Conservation (phyloP, 2,888 invertebrate species). For the Xestia ashworthii region DNA sequence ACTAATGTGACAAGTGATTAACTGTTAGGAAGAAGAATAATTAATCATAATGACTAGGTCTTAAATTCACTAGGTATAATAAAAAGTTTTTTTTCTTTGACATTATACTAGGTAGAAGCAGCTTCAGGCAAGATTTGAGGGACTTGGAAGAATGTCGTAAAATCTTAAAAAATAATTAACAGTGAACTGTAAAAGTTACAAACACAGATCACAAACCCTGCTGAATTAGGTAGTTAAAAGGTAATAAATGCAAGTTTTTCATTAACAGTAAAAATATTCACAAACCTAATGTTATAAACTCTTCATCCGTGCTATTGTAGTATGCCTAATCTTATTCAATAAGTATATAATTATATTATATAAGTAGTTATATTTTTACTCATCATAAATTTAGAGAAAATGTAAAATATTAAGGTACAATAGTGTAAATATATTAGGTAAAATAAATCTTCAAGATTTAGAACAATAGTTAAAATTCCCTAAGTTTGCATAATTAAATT, state of each 20-base stretch:
- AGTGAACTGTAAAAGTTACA: conserved; percentile 71
- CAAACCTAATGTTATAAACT: conserved; percentile 49
- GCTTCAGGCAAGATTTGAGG: conserved; percentile 33
- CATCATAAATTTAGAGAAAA: conserved; percentile 52
- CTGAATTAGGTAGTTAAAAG: conserved; percentile 68
- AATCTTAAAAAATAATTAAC: conserved; percentile 63
- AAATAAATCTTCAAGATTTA: conserved; percentile 63
- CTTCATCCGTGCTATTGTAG: conserved; percentile 47
- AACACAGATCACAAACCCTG: conserved; percentile 83
- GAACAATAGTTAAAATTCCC: conserved; percentile 63
- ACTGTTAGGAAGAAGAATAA: conserved; percentile 70
- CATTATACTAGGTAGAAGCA: conserved; percentile 42
- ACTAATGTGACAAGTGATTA: conserved; percentile 70
- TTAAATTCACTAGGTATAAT: conserved; percentile 59
- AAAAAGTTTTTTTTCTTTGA: conserved; percentile 33
- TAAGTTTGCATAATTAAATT: conserved; percentile 57
- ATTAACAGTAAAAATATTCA: conserved; percentile 50
- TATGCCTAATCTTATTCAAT: conserved; percentile 59
- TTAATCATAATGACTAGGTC: conserved; percentile 72
- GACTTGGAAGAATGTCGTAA: conserved; percentile 50
- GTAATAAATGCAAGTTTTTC: conserved; percentile 40
- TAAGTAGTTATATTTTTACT: conserved; percentile 60
- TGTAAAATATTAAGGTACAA: conserved; percentile 64
- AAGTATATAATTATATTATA: conserved; percentile 47
- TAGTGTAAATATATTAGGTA: conserved; percentile 67